Conservation (phyloP, 2,888 invertebrate genomes). For the Cryptocephalus primarius region DNA sequence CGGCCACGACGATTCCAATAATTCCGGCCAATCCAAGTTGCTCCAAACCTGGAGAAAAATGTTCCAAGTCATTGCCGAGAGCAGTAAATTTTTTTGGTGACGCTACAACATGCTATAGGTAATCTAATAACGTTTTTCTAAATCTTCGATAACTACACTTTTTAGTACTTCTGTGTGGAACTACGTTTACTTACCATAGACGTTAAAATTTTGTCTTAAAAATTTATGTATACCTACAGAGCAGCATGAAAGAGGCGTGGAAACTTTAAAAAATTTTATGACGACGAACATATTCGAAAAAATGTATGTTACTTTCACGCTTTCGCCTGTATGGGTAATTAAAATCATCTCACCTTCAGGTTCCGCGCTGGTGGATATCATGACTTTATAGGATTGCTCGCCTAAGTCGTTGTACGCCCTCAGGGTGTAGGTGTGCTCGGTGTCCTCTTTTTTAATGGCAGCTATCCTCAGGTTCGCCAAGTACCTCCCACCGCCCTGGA, state of each 20-base stretch:
- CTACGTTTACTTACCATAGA: slow-evolving; percentile 18
- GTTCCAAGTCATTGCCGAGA: too few relatives aligned
- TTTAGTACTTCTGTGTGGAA: neutral
- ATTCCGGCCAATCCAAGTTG: slow-evolving; percentile 60
- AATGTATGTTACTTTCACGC: neutral
- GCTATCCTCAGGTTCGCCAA: slow-evolving; percentile 56
- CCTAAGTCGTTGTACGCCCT: slow-evolving; percentile 61
- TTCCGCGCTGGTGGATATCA: slow-evolving; percentile 56
- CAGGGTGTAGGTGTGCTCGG: slow-evolving; percentile 58
- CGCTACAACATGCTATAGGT: too few relatives aligned
- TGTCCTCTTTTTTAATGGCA: slow-evolving; percentile 62
- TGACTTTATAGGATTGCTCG: slow-evolving; percentile 48
- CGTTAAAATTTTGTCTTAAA: slow-evolving; percentile 16
- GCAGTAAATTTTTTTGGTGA: too few relatives aligned
- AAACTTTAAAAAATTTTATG: slow-evolving; percentile 11
- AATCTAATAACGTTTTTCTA: too few relatives aligned
- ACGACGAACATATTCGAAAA: neutral
- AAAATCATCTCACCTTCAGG: slow-evolving; percentile 40
- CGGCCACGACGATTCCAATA: slow-evolving; percentile 63
- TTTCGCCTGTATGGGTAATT: slow-evolving; percentile 1
- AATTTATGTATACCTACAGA: slow-evolving; percentile 22
- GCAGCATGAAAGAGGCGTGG: slow-evolving; percentile 18
- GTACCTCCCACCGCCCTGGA: slow-evolving; percentile 56
- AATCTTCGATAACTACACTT: too few relatives aligned
- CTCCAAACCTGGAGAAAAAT: slow-evolving; percentile 45